Evolutionary conservation across 1,140 invertebrate species (phyloP).

Genomic region (Neocloeon triangulifer): DNA sequence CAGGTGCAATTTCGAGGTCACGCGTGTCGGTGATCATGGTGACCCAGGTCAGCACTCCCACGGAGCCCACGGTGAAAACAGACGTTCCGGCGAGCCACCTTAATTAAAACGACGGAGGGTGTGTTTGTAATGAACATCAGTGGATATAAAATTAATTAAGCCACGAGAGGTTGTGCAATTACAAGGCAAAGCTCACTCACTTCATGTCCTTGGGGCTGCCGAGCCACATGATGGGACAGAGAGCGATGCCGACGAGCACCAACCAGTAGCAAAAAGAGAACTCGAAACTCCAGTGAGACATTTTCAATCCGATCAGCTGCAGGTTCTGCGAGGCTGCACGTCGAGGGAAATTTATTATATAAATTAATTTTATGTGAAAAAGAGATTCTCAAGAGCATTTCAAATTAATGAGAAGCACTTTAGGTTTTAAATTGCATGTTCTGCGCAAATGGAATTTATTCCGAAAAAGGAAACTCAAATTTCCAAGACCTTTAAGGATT

Average conservation of each 20-base stretch:
- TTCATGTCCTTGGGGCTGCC: slow-evolving; percentile 66
- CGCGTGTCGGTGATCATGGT: slow-evolving; percentile 19
- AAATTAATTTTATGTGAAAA: too few relatives aligned
- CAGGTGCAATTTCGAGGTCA: slow-evolving; percentile 5
- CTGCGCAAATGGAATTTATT: too few relatives aligned
- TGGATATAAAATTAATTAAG: too few relatives aligned
- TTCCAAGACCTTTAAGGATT: too few relatives aligned
- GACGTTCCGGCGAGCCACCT: slow-evolving; percentile 32
- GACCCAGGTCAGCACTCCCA: slow-evolving; percentile 28
- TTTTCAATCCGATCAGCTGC: slow-evolving; percentile 41
- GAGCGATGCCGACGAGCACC: slow-evolving; percentile 34
- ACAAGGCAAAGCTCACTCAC: too few relatives aligned
- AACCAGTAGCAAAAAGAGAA: slow-evolving; percentile 57
- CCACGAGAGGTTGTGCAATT: too few relatives aligned
- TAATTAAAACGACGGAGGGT: slow-evolving; percentile 11
- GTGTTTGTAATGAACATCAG: too few relatives aligned
- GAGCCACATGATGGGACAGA: slow-evolving; percentile 60
- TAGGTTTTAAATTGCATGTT: too few relatives aligned
- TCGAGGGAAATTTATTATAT: too few relatives aligned
- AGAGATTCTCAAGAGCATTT: too few relatives aligned
- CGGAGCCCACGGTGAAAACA: slow-evolving; percentile 26
- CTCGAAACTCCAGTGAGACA: slow-evolving; percentile 29
- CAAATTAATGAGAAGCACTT: too few relatives aligned
- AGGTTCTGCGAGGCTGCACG: slow-evolving; percentile 47
- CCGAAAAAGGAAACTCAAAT: too few relatives aligned